A percentile compares a stretch with the other conserved stretches of the same genome.
These are phyloP conservation scores for Brachionus calyciflorus DNA, from an alignment of 1,140 invertebrate genomes.

Conservation along the genomic window DNA sequence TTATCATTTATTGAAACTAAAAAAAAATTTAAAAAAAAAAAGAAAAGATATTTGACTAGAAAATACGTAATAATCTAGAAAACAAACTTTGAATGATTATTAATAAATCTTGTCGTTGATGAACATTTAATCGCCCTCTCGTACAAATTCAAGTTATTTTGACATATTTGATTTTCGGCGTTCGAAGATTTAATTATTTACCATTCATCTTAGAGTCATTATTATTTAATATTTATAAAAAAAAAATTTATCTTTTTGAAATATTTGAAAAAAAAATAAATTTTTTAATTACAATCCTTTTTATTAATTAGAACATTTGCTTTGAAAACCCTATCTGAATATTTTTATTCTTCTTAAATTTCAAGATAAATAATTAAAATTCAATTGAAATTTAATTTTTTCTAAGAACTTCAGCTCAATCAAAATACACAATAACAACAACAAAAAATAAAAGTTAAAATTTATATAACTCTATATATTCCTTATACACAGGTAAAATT, in stretches of 20 bases:
- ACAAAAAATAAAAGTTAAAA: constrained; percentile 22
- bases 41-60: constrained; percentile 23
- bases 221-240: too few species aligned
- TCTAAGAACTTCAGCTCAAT: constrained; percentile 7
- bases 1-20: constrained; percentile 9
- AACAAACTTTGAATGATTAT: neutral
- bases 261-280: constrained; percentile 13
- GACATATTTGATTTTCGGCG: constrained; percentile 32
- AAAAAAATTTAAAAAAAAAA: too few species aligned
- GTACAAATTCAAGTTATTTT: neutral
- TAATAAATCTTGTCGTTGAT: constrained; percentile 9
- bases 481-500: constrained; percentile 31
- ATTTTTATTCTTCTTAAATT: neutral
- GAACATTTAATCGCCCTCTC: constrained; percentile 7
- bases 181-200: constrained; percentile 31
- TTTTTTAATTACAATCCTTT: constrained; percentile 27
- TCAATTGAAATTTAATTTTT: constrained; percentile 25
- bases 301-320: constrained; percentile 41
- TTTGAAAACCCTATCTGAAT: constrained; percentile 12
- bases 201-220: constrained; percentile 8
- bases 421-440: neutral
- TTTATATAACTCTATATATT: constrained; percentile 19
- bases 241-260: constrained; percentile 9
- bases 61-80: neutral
- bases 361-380: constrained; percentile 41